These are phyloP conservation scores for Piliocolobus tephrosceles DNA, from an alignment of 2,113 vertebrate species.

Conservation along the genomic window DNA sequence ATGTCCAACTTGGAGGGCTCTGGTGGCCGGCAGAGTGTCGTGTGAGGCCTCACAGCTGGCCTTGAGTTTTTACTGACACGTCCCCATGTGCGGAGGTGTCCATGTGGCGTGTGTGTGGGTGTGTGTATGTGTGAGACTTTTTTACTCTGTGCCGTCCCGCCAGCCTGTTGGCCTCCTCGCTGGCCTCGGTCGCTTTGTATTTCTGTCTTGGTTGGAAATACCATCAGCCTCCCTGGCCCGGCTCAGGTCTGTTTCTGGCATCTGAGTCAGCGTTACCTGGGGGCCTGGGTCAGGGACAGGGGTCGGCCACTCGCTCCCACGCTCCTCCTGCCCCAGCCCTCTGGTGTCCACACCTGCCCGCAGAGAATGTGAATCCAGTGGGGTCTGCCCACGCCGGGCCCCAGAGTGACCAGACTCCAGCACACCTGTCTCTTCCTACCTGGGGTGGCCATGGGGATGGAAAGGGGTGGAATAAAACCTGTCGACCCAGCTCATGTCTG, in stretches of 20 bases:
- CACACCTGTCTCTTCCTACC: background rate
- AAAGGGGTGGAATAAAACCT: constrained; percentile 31
- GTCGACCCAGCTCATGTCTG: background rate
- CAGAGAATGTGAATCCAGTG: background rate
- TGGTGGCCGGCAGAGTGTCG: constrained; percentile 86
- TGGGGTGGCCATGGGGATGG: background rate
- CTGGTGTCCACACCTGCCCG: background rate
- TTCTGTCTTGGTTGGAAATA: background rate
- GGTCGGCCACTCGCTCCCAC: accelerated
- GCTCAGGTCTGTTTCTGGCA: background rate
- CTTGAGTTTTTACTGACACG: background rate
- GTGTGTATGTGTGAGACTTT: background rate
- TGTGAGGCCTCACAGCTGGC: constrained; percentile 74
- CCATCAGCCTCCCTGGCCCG: accelerated
- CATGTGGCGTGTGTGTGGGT: background rate
- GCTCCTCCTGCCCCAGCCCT: background rate
- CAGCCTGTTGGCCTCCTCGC: background rate
- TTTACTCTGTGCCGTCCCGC: background rate
- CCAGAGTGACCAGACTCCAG: background rate
- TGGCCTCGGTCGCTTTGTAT: background rate
- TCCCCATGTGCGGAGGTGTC: accelerated
- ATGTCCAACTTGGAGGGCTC: constrained; percentile 80
- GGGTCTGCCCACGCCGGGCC: background rate
- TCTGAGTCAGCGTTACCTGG: accelerated
- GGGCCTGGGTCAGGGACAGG: accelerated